phyloP scores from a whole-genome alignment of 1,140 invertebrate species.

The Drosophila busckii region DNA sequence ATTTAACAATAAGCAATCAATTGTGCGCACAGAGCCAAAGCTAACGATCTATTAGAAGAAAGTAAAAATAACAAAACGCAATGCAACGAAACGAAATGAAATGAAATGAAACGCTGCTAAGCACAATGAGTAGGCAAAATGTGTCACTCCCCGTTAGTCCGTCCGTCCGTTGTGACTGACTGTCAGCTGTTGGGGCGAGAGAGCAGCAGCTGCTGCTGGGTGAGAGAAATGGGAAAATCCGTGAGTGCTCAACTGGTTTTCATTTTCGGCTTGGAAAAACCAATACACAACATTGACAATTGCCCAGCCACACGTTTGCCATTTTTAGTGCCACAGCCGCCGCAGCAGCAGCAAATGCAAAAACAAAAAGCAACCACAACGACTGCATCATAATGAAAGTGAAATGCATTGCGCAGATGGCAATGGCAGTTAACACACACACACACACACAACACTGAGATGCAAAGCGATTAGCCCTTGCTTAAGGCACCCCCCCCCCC shows the following conservation, averaged over 20 bases:
- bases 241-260: constrained; percentile 59
- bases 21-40: constrained; percentile 60
- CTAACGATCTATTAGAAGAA: constrained; percentile 77
- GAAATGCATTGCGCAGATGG: constrained; percentile 75
- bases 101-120: constrained; percentile 42
- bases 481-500: no score
- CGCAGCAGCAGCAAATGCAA: no score
- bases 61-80: constrained; percentile 74
- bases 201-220: neutral
- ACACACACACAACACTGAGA: neutral
- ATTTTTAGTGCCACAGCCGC: constrained; percentile 77
- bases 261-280: constrained; percentile 74
- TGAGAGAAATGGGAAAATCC: constrained; percentile 34
- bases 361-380: no score
- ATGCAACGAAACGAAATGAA: constrained; percentile 55
- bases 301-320: constrained; percentile 54
- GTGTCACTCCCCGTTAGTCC: no score
- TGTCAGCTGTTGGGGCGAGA: constrained; percentile 58
- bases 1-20: constrained; percentile 77
- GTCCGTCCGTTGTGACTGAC: no score
- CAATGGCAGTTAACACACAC: constrained; percentile 60
- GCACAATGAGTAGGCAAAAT: constrained; percentile 39
- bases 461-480: constrained; percentile 5
- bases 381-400: constrained; percentile 76
- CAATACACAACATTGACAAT: constrained; percentile 65